Conservation (phyloP, 2,113 vertebrate species). For the Oreotrochilus melanogaster region DNA sequence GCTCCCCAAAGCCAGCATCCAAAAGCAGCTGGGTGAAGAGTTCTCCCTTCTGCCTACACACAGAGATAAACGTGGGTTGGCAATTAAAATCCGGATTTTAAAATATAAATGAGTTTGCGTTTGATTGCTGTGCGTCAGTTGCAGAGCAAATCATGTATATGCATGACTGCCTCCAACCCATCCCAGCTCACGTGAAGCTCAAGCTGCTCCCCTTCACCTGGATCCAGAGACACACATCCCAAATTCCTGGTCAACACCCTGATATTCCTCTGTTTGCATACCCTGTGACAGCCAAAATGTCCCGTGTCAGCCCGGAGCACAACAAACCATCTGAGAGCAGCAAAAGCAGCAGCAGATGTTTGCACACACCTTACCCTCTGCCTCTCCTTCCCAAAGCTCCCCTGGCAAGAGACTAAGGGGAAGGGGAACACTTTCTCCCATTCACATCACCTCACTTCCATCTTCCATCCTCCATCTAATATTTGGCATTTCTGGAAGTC, state of each 20-base stretch:
- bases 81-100: constrained; percentile 41
- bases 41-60: constrained; percentile 41
- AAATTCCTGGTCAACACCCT: not conserved
- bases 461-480: no score
- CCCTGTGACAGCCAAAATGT: not conserved
- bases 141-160: constrained; percentile 15
- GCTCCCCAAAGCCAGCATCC: not conserved
- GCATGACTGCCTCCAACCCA: constrained; percentile 18
- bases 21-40: constrained; percentile 21
- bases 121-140: constrained; percentile 23
- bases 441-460: no score
- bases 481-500: no score
- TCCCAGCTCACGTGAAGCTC: not conserved
- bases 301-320: no score
- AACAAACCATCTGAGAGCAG: no score
- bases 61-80: constrained; percentile 17
- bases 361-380: no score
- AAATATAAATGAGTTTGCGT: not conserved
- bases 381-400: no score
- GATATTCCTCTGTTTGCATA: accelerated
- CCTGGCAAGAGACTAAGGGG: no score
- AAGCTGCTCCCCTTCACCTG: not conserved
- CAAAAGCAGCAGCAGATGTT: no score
- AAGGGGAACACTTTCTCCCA: no score
- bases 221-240: not conserved